Percentiles rank a stretch among this genome's conserved stretches.
phyloP scores from a whole-genome alignment of 2,888 invertebrate genomes.

The Amaurobius ferox region DNA sequence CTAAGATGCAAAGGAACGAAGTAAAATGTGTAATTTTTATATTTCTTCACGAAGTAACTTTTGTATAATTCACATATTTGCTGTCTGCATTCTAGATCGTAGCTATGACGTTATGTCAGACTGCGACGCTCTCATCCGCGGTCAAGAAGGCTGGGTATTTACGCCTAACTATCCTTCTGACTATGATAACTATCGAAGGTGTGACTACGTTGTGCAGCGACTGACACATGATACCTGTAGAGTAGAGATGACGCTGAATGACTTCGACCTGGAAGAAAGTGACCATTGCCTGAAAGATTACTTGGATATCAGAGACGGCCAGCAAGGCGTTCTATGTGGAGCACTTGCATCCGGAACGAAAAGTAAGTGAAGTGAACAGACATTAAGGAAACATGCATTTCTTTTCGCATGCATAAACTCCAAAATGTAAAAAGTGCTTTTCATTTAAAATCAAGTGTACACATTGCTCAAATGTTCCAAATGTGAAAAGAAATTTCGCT shows the following conservation, averaged over 20 bases:
- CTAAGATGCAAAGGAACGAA: no score
- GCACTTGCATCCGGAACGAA: conserved; percentile 72
- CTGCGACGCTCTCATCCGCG: conserved; percentile 65
- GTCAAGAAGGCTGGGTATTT: conserved; percentile 73
- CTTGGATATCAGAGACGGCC: conserved; percentile 71
- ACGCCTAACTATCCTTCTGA: conserved; percentile 73
- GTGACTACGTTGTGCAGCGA: conserved; percentile 67
- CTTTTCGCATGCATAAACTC: no score
- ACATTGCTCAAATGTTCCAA: no score
- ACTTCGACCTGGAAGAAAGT: conserved; percentile 73
- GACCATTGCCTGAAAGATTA: conserved; percentile 73
- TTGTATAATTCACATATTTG: no score
- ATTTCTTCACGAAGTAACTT: no score
- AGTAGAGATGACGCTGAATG: conserved; percentile 72
- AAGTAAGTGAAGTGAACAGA: conserved; percentile 66
- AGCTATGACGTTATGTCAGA: conserved; percentile 30
- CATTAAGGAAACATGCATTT: no score
- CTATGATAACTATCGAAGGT: conserved; percentile 63
- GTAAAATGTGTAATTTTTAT: no score
- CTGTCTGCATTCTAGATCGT: no score
- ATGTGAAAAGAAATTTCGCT: no score
- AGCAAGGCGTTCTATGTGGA: conserved; percentile 71
- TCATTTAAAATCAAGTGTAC: no score
- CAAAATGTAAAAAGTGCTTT: no score
- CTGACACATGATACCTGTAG: conserved; percentile 61